Base-by-base conservation (phyloP, 2,113 vertebrate species). In the Nothobranchius kuhntae region DNA sequence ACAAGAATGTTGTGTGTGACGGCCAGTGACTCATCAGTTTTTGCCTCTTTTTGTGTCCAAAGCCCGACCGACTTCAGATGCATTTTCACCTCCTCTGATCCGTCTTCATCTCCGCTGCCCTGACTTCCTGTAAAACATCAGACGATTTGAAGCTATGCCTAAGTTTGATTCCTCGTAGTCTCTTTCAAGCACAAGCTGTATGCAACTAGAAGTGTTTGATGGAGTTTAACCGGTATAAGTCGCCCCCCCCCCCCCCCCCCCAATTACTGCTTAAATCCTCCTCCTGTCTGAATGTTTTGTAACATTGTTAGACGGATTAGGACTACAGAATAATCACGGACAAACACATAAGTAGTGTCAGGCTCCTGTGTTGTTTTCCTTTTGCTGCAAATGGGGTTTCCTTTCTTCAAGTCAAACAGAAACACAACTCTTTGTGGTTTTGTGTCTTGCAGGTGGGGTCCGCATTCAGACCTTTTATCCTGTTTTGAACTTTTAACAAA, bases 221-320 rank as follows among this genome's bases (percentile, higher is more conserved):
- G 14, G 74, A 81, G 84, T 85, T 86, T 82, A 68, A 77, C 81
- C 71, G 45, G 63, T 51, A 40, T 87, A 89, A 87, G 84, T 83
- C 83, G 84, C 72, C 74, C 85, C 85, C 72, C 74, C 85, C 85
- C 21, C 21, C 21, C 21, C 21, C 21, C 21, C 72, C 74, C 85
- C 85, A 89, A 91, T 91, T 87, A 89, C 81, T 71, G 86, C 86
- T 83, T 83, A 90, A 91, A 88, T 78, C 88, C 88, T 87, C 80
- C 84, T 86, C 83, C 83, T 91, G 89, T 89, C 91, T 87, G 89
- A 87, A 87, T 91, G 87, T 91, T 92, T 89, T 87, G 89, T 85
- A 90, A 91, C 88, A 84, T 89, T 91, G 87, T 90, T 86, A 87
- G 88, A 89, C 86, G 90, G 89, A 91, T 93, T 92, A 91, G 78